Conservation (phyloP, 92 coral and sea anemone species). For the Siderastrea radians region DNA sequence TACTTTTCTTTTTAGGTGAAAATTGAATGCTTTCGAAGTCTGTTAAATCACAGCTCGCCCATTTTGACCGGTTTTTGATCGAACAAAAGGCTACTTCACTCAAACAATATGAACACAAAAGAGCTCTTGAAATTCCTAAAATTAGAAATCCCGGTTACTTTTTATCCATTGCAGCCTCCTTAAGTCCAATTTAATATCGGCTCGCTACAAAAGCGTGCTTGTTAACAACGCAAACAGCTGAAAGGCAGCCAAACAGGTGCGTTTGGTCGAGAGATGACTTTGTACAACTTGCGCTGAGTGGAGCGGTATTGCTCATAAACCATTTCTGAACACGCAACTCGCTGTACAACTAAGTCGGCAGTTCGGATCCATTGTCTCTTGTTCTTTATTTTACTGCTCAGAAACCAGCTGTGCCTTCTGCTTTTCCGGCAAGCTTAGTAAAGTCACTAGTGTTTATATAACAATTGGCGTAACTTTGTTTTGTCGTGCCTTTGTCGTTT, state of each 20-base stretch:
- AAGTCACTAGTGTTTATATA: conserved; percentile 1
- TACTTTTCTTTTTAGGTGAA: neutral
- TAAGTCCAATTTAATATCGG: neutral
- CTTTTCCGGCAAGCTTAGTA: neutral
- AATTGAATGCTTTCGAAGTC: neutral
- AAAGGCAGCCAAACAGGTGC: conserved; percentile 29
- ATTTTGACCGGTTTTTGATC: neutral
- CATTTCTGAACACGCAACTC: conserved; percentile 33
- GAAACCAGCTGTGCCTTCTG: neutral
- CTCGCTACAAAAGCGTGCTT: conserved; percentile 31
- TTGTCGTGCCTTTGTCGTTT: conserved; percentile 23
- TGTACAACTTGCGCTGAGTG: neutral
- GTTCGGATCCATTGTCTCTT: neutral
- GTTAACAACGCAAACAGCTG: conserved; percentile 28
- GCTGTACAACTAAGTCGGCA: neutral
- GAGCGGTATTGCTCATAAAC: conserved; percentile 15
- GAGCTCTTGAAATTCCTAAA: neutral
- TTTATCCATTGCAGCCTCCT: conserved; percentile 18
- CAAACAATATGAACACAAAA: conserved; percentile 26
- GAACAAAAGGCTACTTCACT: conserved; percentile 9
- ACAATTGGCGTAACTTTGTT: conserved; percentile 1
- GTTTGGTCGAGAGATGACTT: neutral
- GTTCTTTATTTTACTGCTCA: neutral
- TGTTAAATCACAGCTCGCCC: conserved; percentile 2
- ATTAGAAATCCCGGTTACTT: neutral